Percentiles rank a stretch among this genome's conserved stretches.
phyloP scores from a whole-genome alignment of 2,113 vertebrate species.

The Phodopus roborovskii region DNA sequence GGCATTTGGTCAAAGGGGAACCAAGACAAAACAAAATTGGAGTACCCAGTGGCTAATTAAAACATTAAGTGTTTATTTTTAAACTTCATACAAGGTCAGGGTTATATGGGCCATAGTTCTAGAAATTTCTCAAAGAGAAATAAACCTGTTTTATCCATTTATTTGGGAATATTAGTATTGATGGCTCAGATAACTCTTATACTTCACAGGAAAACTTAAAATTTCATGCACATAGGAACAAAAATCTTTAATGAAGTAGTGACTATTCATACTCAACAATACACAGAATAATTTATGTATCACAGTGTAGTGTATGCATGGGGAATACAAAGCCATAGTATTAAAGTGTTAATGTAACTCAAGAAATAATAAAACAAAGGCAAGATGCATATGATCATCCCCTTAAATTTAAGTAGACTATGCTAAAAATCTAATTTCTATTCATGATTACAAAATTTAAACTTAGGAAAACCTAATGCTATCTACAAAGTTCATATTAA shows the following conservation, averaged over 20 bases:
- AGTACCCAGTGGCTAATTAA: no score
- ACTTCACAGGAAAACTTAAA: not conserved
- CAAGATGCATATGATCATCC: not conserved
- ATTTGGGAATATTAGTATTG: not conserved
- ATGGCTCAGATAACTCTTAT: not conserved
- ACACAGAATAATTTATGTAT: not conserved
- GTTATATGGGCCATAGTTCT: not conserved
- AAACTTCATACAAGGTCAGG: not conserved
- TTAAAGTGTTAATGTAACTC: not conserved
- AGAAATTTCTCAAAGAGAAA: not conserved
- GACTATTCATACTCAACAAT: not conserved
- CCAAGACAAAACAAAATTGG: not conserved
- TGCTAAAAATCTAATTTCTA: not conserved
- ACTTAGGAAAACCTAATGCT: not conserved
- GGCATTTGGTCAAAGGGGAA: not conserved
- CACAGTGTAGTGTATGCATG: no score
- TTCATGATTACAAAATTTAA: not conserved
- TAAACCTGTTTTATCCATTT: not conserved
- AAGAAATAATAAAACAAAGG: not conserved
- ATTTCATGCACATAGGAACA: not conserved
- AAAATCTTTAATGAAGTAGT: not conserved
- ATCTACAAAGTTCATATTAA: not conserved
- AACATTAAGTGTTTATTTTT: not conserved
- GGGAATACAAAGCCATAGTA: not conserved
- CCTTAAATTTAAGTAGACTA: not conserved